Base-by-base conservation (phyloP, 1,140 invertebrate species). In the Cherax destructor region DNA sequence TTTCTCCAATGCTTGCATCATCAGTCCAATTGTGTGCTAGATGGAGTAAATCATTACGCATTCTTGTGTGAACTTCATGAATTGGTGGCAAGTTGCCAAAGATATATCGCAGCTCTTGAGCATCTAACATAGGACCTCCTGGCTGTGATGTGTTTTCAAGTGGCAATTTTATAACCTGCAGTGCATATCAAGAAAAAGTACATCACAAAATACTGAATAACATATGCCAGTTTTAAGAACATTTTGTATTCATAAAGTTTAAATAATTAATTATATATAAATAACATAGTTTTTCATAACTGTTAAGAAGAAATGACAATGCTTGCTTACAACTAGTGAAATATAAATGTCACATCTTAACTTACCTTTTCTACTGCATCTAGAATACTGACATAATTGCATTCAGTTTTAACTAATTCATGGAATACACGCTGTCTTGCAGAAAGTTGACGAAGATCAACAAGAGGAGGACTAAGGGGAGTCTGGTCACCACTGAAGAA, bases 81-180 rank as follows among this genome's bases (percentile, higher is more conserved):
- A 99, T 99, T 50, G 98, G 97, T 83, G 97, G 97, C 94, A 99
- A 96, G 94, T 99, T 98, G 84, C 98, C 98, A 95, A 99, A 99
- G 92, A 99, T 99, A 89, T 98, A 97, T 95, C 98, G 99, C 50
- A 98, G 95, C 96, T 99, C 98, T 50, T 97, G 98, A 93, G 97
- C 97, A 94, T 98, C 98, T 91, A 99, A 95, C 93, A 99, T 95
- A 65, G 96, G 95, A 80, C 96, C 96, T 91, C 95, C 97, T 93
- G 95, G 97, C 95, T 96, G 98, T 94, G 96, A 97, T 95, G 96
- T 96, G 92, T 97, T 96, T 95, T 99, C 98, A 92, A 99, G 95
- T 81, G 98, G 98, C 94, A 97, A 96, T 95, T 99, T 99, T 94
- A 99, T 99, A 94, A 98, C 96, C 98, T 99, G 93, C 47, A 80